Evolutionary conservation across 2,797 vertebrate species (phyloP).

Genomic region (Amniataba percoides): DNA sequence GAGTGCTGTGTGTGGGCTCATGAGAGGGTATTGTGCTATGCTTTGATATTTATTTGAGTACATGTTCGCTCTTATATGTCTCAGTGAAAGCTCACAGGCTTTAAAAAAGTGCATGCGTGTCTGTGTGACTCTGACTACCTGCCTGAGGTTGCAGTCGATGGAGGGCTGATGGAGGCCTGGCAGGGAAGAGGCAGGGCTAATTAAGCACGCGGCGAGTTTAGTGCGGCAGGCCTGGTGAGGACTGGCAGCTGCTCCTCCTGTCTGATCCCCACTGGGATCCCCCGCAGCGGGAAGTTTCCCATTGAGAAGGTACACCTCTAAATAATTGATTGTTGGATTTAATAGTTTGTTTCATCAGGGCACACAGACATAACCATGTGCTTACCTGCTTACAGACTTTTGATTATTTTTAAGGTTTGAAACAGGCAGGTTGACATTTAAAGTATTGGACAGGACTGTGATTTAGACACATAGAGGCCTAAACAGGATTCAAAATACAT

Average conservation of each 20-base stretch:
- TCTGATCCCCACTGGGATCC: constrained; percentile 82
- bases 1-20: constrained; percentile 3
- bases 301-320: constrained; percentile 77
- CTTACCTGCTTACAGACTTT: neutral
- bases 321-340: constrained; percentile 82
- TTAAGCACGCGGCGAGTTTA: constrained; percentile 70
- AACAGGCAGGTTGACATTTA: neutral
- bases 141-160: constrained; percentile 37
- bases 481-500: constrained; percentile 29
- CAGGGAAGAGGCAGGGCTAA: constrained; percentile 62
- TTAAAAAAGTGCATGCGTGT: neutral
- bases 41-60: constrained; percentile 3
- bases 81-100: neutral
- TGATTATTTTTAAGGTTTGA: neutral
- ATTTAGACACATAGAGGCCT: neutral
- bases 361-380: constrained; percentile 41
- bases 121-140: constrained; percentile 13
- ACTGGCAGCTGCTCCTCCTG: constrained; percentile 81
- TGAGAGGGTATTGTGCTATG: neutral
- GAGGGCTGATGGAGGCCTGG: constrained; percentile 44
- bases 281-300: constrained; percentile 81
- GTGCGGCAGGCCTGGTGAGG: constrained; percentile 61
- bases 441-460: fast-evolving
- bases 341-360: constrained; percentile 71
- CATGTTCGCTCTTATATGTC: neutral